Evolutionary conservation across 2,113 vertebrate species (phyloP).

Genomic region (Oreochromis niloticus): DNA sequence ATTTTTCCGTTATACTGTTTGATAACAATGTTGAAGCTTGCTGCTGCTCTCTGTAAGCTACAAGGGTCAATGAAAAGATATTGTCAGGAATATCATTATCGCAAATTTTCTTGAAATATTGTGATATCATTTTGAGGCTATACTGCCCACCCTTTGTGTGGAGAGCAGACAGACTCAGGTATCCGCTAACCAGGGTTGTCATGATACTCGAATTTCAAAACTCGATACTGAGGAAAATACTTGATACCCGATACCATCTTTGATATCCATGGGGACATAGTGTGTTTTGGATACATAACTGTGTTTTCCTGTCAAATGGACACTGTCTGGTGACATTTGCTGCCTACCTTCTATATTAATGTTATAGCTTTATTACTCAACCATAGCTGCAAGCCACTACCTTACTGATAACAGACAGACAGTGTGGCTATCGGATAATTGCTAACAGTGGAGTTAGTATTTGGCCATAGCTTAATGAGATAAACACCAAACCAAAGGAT

Average conservation of each 20-base stretch:
- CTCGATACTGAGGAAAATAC: not conserved
- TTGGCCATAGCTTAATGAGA: not conserved
- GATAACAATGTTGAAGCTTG: not conserved
- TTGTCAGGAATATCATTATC: not conserved
- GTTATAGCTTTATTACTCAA: not conserved
- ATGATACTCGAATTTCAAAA: not conserved
- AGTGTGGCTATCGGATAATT: not conserved
- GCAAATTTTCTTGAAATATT: not conserved
- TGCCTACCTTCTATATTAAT: not conserved
- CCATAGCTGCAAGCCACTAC: not conserved
- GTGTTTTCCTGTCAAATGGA: not conserved
- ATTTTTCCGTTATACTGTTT: not conserved
- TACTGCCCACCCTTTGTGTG: not conserved
- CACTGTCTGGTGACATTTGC: not conserved
- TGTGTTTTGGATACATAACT: not conserved
- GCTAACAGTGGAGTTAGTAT: not conserved
- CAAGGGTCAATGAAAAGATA: not conserved
- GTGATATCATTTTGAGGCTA: rapidly evolving
- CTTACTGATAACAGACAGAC: not conserved
- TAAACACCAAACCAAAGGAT: not conserved
- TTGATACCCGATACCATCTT: not conserved
- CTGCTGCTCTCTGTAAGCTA: not conserved
- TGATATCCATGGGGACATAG: not conserved
- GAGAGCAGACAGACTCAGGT: not conserved
- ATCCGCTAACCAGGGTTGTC: not conserved